Conservation (phyloP, 2,888 invertebrate genomes). For the Macaria liturata region DNA sequence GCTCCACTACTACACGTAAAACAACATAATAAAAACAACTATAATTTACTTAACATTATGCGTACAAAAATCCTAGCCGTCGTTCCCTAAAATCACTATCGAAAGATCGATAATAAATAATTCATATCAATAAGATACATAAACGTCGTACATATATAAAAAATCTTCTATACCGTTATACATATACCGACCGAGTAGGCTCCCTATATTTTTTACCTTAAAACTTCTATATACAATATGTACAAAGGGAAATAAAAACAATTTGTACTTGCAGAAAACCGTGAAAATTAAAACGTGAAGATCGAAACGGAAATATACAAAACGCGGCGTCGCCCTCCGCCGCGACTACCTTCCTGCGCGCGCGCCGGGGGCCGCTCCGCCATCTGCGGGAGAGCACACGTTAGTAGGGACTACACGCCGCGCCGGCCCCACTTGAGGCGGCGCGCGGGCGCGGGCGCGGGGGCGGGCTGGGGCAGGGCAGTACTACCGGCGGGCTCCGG, state of each 20-base stretch:
- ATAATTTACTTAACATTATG: constrained; percentile 82
- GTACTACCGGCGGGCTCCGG: neutral
- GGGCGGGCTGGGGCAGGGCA: constrained; percentile 1
- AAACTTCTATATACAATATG: constrained; percentile 80
- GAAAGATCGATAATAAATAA: constrained; percentile 72
- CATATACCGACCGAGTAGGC: constrained; percentile 63
- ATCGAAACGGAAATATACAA: constrained; percentile 72
- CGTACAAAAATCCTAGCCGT: constrained; percentile 76
- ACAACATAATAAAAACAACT: constrained; percentile 77
- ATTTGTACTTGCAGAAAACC: constrained; percentile 83
- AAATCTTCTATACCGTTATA: constrained; percentile 67
- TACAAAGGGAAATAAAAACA: constrained; percentile 82
- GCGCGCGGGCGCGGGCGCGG: neutral
- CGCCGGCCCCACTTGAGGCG: constrained; percentile 26
- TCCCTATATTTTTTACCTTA: constrained; percentile 60
- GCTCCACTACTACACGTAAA: constrained; percentile 63
- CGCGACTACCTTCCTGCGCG: constrained; percentile 68
- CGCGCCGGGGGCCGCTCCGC: constrained; percentile 45
- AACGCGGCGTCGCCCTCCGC: constrained; percentile 43
- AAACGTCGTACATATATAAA: constrained; percentile 77
- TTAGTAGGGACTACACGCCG: constrained; percentile 25
- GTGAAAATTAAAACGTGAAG: constrained; percentile 68
- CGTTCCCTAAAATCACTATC: constrained; percentile 63
- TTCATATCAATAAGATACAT: constrained; percentile 74
- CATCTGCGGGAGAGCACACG: constrained; percentile 57